phyloP scores from a whole-genome alignment of 2,113 vertebrate species.

The Colinus virginianus region DNA sequence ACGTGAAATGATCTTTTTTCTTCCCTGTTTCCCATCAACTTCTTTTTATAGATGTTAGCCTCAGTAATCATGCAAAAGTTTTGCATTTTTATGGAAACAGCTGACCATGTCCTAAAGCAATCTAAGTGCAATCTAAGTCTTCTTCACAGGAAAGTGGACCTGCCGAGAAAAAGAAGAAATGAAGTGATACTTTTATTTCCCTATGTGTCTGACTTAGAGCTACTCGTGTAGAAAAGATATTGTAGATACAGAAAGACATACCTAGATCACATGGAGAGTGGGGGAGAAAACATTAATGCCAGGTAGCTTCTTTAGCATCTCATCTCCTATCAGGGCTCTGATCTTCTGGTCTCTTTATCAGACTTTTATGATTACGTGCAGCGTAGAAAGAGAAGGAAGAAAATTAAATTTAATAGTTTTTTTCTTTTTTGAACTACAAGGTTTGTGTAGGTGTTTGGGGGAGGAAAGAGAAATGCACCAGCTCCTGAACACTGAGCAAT shows the following conservation, averaged over 20 bases:
- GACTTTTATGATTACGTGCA: constrained; percentile 18
- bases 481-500: neutral
- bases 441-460: neutral
- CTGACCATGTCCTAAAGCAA: neutral
- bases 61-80: neutral
- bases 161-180: neutral
- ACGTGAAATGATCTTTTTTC: neutral
- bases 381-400: constrained; percentile 17
- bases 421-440: neutral
- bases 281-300: constrained; percentile 44
- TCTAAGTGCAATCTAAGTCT: neutral
- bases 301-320: constrained; percentile 46
- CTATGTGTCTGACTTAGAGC: neutral
- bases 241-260: neutral
- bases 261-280: constrained; percentile 9
- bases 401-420: constrained; percentile 36
- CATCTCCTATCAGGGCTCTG: constrained; percentile 1
- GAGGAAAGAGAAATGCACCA: neutral
- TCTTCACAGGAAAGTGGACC: neutral
- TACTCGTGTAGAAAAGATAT: neutral
- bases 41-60: neutral
- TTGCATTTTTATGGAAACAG: neutral
- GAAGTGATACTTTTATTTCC: neutral
- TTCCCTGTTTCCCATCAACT: neutral
- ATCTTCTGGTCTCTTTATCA: constrained; percentile 44